Base-by-base conservation (phyloP, 2,888 invertebrate species). In the Heliconius ismenius region DNA sequence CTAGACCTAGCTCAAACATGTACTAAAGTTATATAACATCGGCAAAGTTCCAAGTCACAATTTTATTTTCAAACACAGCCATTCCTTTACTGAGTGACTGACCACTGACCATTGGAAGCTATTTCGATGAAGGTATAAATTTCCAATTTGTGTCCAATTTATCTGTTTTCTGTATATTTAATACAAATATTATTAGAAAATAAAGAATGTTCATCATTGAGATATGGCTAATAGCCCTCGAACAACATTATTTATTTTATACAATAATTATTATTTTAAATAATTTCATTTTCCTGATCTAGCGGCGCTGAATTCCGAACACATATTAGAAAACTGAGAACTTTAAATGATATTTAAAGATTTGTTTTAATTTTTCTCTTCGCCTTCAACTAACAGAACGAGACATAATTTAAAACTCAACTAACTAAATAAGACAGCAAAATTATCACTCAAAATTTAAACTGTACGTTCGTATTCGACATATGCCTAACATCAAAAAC, bases 11-110 rank as follows among this genome's bases (percentile, higher is more conserved):
- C 68, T 76, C 73, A 39, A 78, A 54, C 68, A 54, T 54, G 72
- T 39, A 69, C 39, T 26, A 63, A 58, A 62, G 49, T 70, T 73
- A 32, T 39, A 65, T 65, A 60, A 60, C 26, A 60, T 63, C 73
- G 78, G 78, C 78, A 78, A 26, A 24, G 73, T 73, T 78, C 75
- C 78, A 78, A 77, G 62, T 77, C 58, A 24, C 60, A 21, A n/a
- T 76, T 78, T 73, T 73, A 78, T 75, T 73, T 78, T 70, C 28
- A 28, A 70, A 70, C 63, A 75, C 28, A n/a, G 39, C 13, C 70
- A 32, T 32, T 54, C 28, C 28, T 43, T 43, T 58, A 60, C 32
- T 15, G 39, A 39, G 11, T 43, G 39, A 73, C 39, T 39, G 60
- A 73, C 18, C 6, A 62, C 21, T 11, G 21, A 73, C 18, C 11